Evolutionary conservation across 2,888 invertebrate genomes (phyloP), one percentile per base, ranked within the genome.

Genomic region (Iphiclides podalirius): DNA sequence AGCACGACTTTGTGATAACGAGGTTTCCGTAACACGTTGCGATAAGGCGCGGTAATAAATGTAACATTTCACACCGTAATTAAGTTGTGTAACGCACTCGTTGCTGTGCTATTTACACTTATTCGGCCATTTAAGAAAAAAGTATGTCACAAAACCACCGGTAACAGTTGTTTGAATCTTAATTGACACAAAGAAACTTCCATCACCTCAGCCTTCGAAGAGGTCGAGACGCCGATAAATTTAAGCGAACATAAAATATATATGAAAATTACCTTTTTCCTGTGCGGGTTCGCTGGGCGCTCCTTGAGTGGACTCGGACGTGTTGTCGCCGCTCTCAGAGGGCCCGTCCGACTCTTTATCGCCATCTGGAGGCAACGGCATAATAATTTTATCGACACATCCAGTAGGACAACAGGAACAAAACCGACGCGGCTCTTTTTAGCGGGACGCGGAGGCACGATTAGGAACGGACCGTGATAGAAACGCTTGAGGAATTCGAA

Each of bases 271-370:
- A 89, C 89, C 89, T 87, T 81, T 89, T 75, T 89, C 89, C 67
- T 89, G 84, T 12, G 89, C 79, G 34, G 86, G 84, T 57, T 87
- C 87, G 63, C 82, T 86, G 47, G 79, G 64, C 17, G 80, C 73
- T 31, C 82, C 83, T 62, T 86, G 86, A 40, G 85, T 87, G 20
- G 87, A 85, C 60, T 88, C 88, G 39, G 88, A 88, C 26, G 87
- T 87, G 58, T 81, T 88, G 66, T 89, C 89, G n/a, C 87, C 89
- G 65, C 88, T 87, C 72, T 89, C 89, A 6, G 89, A 89, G 52
- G 82, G 85, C 1, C 84, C 87, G 62, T 89, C 89, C n/a, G 89
- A 87, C 55, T 89, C 89, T 69, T 89, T 89, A 61, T 85, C 87
- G 58, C 85, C 88, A 85, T 89, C 89, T 89, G 83, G 72, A 79